Base-by-base conservation (phyloP, 2,888 invertebrate genomes). In the Drosophila mulleri region DNA sequence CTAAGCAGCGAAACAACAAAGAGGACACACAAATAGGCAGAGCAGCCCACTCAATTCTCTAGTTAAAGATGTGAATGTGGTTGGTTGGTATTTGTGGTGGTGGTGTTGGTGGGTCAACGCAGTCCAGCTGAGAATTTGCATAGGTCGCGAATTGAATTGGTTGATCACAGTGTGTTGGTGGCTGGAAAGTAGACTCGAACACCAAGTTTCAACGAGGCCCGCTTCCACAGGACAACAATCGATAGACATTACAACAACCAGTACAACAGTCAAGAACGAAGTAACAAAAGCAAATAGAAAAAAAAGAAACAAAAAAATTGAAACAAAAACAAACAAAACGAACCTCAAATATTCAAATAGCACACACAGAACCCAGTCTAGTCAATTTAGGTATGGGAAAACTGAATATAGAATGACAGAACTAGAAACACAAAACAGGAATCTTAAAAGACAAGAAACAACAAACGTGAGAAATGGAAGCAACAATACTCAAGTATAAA, bases 401-500 rank as follows among this genome's bases (percentile, higher is more conserved):
- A 75, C 74, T 68, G 74, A 73, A 14, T 57, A 64, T 59, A 60
- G 35, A 62, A 71, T 45, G 70, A 74, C 64, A 59, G 7, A 82
- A 75, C 72, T 75, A 78, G 75, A 80, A 76, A 74, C 77, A 78
- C 16, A 47, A 69, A 62, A 78, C 62, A 64, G 63, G 48, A 72
- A 45, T 53, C 9, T 41, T 37, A 58, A 65, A 62, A 59, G 59
- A 66, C 48, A 59, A 32, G 20, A 45, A 45, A 74, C 26, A 6
- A 26, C 70, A 63, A 75, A 65, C 23, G 63, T 69, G 53, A 44
- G 56, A 71, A 73, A 67, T 66, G 72, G 63, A 76, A 87, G 78
- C 85, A 90, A 88, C 87, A 91, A 92, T 92, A 91, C 91, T 91
- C 91, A 91, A 91, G 90, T 92, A 91, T 91, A 85, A 91, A 89